Evolutionary conservation across 1,140 invertebrate species (phyloP).

Genomic region (Euglossa dilemma): DNA sequence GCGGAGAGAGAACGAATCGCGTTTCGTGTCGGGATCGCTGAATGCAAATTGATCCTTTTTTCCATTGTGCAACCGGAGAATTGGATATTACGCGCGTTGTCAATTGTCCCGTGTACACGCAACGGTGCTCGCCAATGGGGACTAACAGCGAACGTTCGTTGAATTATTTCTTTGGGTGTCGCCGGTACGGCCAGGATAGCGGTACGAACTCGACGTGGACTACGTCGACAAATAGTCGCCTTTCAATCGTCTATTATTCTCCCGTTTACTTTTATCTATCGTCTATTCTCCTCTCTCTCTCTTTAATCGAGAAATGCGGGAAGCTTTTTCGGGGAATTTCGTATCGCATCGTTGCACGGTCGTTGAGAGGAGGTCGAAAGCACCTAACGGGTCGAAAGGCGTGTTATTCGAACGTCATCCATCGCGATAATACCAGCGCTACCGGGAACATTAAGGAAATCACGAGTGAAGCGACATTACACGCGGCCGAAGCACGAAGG

Average conservation of each 20-base stretch:
- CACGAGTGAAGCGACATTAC: neutral
- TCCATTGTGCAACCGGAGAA: constrained; percentile 22
- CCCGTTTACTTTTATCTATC: neutral
- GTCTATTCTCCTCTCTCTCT: neutral
- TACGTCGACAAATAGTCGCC: neutral
- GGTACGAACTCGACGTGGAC: neutral
- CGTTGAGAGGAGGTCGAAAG: too few species aligned
- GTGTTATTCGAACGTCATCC: neutral
- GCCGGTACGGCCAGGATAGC: neutral
- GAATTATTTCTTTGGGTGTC: constrained; percentile 7
- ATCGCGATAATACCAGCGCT: neutral
- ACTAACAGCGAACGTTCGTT: neutral
- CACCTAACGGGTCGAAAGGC: too few species aligned
- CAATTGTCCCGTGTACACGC: neutral
- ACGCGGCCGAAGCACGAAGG: neutral
- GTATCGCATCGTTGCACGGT: too few species aligned
- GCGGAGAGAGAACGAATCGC: neutral
- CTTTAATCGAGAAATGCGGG: neutral
- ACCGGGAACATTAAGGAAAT: neutral
- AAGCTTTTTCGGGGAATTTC: too few species aligned
- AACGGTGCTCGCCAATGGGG: neutral
- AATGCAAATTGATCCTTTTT: constrained; percentile 38
- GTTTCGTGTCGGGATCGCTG: neutral
- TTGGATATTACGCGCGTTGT: constrained; percentile 6
- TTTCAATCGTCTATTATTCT: neutral